These are phyloP conservation scores for Ochotona curzoniae DNA, from an alignment of 2,113 vertebrate genomes.

Conservation along the genomic window DNA sequence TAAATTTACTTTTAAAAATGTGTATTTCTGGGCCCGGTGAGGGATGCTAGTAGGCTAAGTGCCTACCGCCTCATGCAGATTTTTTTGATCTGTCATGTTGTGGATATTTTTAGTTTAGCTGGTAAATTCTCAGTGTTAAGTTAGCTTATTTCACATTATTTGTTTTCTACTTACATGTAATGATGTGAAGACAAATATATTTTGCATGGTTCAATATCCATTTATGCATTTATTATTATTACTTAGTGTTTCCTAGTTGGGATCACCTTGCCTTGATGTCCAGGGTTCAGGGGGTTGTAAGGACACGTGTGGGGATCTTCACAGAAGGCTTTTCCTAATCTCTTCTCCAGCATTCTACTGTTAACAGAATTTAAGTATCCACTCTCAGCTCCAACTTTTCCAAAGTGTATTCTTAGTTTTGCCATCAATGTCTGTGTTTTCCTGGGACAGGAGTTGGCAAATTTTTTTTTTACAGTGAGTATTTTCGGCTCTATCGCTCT, in stretches of 20 bases:
- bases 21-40: no score
- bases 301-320: neutral
- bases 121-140: neutral
- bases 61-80: no score
- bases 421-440: neutral
- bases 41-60: no score
- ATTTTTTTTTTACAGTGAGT: conserved; percentile 11
- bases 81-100: conserved; percentile 1
- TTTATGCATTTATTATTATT: neutral
- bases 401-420: neutral
- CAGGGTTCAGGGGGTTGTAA: neutral
- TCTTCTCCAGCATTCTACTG: neutral
- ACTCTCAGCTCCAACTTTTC: neutral
- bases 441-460: neutral
- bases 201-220: neutral
- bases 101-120: neutral
- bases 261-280: neutral
- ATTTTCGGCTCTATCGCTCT: neutral
- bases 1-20: no score
- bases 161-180: neutral
- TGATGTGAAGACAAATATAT: neutral
- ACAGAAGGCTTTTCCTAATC: neutral
- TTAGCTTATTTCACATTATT: neutral
- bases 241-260: neutral
- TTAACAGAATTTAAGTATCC: neutral